These are phyloP conservation scores for Euplexia lucipara DNA, from an alignment of 2,888 invertebrate genomes.

Conservation along the genomic window DNA sequence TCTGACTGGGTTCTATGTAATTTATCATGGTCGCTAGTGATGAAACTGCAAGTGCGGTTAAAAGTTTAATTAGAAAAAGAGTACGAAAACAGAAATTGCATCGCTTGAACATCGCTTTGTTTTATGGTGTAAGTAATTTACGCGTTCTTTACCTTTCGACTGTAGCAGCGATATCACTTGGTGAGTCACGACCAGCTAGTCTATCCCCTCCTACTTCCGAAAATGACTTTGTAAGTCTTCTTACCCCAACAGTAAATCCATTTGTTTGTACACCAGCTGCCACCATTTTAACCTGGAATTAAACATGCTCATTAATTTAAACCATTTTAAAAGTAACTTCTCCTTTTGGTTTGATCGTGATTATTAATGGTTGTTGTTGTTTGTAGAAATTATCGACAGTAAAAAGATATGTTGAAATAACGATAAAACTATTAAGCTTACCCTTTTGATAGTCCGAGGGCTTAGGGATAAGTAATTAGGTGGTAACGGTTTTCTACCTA, in stretches of 20 bases:
- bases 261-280: constrained; percentile 98
- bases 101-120: too few species aligned
- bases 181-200: constrained; percentile 78
- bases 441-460: constrained; percentile 95
- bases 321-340: neutral
- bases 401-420: neutral
- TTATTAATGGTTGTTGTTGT: neutral
- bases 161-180: constrained; percentile 77
- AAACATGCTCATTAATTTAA: neutral
- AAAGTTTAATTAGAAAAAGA: neutral
- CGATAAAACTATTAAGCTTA: constrained; percentile 73
- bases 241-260: constrained; percentile 91
- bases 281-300: constrained; percentile 94
- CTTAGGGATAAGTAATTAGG: constrained; percentile 94
- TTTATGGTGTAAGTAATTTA: neutral
- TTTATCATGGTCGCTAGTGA: constrained; percentile 93
- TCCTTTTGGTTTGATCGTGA: neutral
- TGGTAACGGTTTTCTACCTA: constrained; percentile 93
- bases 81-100: too few species aligned
- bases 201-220: constrained; percentile 93
- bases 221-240: constrained; percentile 95
- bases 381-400: too few species aligned
- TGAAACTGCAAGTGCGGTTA: constrained; percentile 74
- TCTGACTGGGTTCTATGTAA: constrained; percentile 96
- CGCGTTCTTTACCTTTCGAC: constrained; percentile 80